phyloP scores from a whole-genome alignment of 2,797 vertebrate genomes.

The Microhierax caerulescens region DNA sequence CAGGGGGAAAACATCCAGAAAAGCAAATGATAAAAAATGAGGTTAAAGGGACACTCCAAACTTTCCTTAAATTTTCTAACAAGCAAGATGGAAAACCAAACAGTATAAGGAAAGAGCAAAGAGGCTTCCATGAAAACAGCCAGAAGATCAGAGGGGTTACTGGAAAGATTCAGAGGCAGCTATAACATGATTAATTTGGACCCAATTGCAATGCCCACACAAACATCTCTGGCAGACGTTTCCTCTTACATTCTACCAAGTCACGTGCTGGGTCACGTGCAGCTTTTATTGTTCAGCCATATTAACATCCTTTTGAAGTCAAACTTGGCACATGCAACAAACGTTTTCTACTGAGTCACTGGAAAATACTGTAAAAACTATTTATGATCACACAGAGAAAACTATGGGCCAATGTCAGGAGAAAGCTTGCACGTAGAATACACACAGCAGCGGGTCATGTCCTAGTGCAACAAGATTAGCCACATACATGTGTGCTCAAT shows the following conservation, averaged over 20 bases:
- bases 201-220: not conserved
- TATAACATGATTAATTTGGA: not conserved
- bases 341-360: not conserved
- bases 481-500: not conserved
- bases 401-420: not conserved
- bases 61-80: not conserved
- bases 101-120: not conserved
- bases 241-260: not conserved
- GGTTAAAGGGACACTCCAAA: not conserved
- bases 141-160: not conserved
- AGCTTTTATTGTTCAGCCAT: not conserved
- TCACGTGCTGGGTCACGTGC: not conserved
- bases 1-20: not conserved
- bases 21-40: not conserved
- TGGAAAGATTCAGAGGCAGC: not conserved
- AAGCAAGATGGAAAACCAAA: not conserved
- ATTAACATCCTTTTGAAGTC: not conserved
- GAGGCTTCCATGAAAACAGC: not conserved
- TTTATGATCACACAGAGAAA: not conserved
- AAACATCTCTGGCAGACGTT: not conserved
- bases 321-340: not conserved
- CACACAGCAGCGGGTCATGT: not conserved
- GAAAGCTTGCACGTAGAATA: not conserved
- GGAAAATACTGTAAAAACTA: not conserved
- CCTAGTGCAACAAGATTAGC: not conserved